Evolutionary conservation across 2,797 vertebrate genomes (phyloP).

Genomic region (Periophthalmus magnuspinnatus): DNA sequence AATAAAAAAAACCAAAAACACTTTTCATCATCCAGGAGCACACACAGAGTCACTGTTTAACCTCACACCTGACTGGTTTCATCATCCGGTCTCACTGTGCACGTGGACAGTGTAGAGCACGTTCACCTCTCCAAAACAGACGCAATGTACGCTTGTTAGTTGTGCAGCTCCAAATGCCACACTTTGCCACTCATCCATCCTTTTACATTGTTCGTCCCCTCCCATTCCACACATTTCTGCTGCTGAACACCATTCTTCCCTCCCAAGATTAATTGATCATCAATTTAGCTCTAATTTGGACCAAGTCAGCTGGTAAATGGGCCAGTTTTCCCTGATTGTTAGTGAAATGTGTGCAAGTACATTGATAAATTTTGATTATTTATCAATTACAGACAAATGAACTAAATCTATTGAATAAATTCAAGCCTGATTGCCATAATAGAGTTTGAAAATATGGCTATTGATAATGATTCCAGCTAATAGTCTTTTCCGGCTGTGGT

Average conservation of each 20-base stretch:
- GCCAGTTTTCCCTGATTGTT: slow-evolving; percentile 99
- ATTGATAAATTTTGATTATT: slow-evolving; percentile 99
- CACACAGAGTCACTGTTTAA: slow-evolving; percentile 68
- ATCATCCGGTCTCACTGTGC: not conserved
- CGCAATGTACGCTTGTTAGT: slow-evolving; percentile 64
- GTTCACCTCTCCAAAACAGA: slow-evolving; percentile 10
- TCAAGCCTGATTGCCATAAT: slow-evolving; percentile 98
- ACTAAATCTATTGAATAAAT: slow-evolving; percentile 99
- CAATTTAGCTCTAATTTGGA: slow-evolving; percentile 99
- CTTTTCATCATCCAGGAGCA: slow-evolving; percentile 54
- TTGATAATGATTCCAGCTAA: slow-evolving; percentile 99
- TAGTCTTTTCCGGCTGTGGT: slow-evolving; percentile 98
- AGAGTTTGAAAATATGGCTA: slow-evolving; percentile 99
- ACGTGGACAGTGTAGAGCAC: not conserved
- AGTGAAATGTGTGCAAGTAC: slow-evolving; percentile 99
- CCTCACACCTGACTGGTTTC: slow-evolving; percentile 67
- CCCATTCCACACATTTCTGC: slow-evolving; percentile 91
- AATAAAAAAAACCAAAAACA: slow-evolving; percentile 72
- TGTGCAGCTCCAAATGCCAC: slow-evolving; percentile 90
- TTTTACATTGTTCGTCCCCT: slow-evolving; percentile 55
- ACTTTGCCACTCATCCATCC: slow-evolving; percentile 64
- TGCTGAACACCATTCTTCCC: slow-evolving; percentile 95
- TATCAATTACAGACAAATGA: slow-evolving; percentile 99
- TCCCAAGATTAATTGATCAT: slow-evolving; percentile 99
- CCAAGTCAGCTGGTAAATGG: slow-evolving; percentile 99